These are phyloP conservation scores for Gallinago nigripennis DNA, from an alignment of 2,797 vertebrate genomes.

Conservation along the genomic window DNA sequence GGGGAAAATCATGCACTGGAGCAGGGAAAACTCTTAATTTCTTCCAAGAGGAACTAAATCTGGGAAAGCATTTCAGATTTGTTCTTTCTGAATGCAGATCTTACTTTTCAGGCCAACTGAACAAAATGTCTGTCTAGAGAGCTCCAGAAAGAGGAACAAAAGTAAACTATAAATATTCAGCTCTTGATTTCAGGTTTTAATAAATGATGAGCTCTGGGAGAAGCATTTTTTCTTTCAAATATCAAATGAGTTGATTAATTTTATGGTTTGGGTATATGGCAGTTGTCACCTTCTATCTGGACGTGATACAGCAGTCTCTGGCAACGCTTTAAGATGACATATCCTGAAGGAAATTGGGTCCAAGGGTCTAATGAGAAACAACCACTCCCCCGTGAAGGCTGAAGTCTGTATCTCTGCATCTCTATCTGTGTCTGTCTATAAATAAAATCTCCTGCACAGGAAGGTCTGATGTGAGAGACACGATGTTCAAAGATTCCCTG, in stretches of 20 bases:
- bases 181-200: constrained; percentile 58
- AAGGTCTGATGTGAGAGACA: not conserved
- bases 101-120: constrained; percentile 38
- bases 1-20: not conserved
- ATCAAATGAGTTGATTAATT: constrained; percentile 8
- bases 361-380: not conserved
- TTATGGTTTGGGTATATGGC: not conserved
- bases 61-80: not conserved
- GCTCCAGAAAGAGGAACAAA: constrained; percentile 31
- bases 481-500: not conserved
- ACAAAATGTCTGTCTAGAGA: constrained; percentile 17
- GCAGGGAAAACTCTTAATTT: not conserved
- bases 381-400: not conserved
- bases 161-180: constrained; percentile 64
- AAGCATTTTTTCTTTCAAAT: not conserved
- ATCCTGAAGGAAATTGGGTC: not conserved
- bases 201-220: constrained; percentile 49
- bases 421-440: not conserved
- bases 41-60: not conserved
- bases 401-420: not conserved
- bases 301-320: not conserved
- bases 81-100: not conserved
- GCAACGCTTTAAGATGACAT: not conserved
- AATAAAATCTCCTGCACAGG: not conserved
- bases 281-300: not conserved